phyloP scores from a whole-genome alignment of 2,113 vertebrate species.

The Crotalus viridis region DNA sequence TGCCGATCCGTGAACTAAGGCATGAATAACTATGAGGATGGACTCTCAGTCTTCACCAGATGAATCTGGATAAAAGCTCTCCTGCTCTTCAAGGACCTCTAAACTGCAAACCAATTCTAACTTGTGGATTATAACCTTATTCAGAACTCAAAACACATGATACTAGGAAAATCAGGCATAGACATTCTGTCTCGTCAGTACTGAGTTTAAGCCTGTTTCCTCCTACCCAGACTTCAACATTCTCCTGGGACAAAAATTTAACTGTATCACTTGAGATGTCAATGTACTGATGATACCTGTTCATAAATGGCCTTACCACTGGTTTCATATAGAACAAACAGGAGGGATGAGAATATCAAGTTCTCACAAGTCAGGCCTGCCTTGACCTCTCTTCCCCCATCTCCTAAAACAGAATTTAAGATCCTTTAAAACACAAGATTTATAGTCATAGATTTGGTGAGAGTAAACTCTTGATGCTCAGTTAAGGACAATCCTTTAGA shows the following conservation, averaged over 20 bases:
- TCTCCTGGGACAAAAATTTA: not conserved
- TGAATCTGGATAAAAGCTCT: not conserved
- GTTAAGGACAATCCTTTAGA: not conserved
- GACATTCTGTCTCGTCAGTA: not conserved
- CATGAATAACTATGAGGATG: not conserved
- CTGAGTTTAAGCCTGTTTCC: not conserved
- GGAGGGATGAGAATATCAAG: not conserved
- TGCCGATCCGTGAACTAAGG: not conserved
- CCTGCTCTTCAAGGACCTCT: not conserved
- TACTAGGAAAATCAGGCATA: not conserved
- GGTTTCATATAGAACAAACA: not conserved
- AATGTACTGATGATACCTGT: not conserved
- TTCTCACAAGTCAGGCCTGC: not conserved
- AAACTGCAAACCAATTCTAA: not conserved
- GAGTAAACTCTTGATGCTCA: conserved; percentile 26
- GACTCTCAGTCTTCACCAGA: not conserved
- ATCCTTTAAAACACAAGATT: not conserved
- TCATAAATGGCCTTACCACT: not conserved
- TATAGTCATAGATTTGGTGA: conserved; percentile 7
- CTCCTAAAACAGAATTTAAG: conserved; percentile 2
- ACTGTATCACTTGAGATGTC: not conserved
- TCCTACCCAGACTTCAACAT: not conserved
- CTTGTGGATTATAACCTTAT: not conserved
- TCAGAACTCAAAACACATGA: not conserved
- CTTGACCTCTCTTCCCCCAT: not conserved